Base-by-base conservation (phyloP, 2,888 invertebrate genomes). In the Eristalinus sepulchralis region DNA sequence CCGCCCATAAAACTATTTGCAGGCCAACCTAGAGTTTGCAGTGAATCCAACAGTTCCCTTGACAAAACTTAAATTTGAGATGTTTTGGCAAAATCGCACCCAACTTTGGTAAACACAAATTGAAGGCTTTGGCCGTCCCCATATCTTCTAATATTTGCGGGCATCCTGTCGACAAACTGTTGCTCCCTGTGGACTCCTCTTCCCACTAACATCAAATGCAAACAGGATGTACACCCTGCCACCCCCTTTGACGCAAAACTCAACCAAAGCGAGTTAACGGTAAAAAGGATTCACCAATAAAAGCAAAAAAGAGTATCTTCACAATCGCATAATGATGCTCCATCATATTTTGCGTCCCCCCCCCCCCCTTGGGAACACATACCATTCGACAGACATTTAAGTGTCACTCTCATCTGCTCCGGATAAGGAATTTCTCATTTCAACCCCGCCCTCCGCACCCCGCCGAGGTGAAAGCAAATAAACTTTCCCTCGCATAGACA, bases 391-490 rank as follows among this genome's bases (percentile, higher is more conserved):
- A 39, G 34, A 76, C n/a, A 47, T 33, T 60, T 67, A 53, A 68
- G 76, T 77, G 77, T 70, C 53, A 68, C 55, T 55, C 62, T 57
- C 62, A 59, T 77, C 62, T 9, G 71, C 27, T n/a, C 36, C 20
- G 57, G 22, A 70, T 63, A 70, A 78, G 39, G 78, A 55, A 64
- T 70, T 78, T 57, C 57, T 27, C 59, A 22, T 39, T 64, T 68
- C 24, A 17, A 11, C 57, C 68, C 63, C 55, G 27, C 27, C 2
- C 27, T n/a, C n/a, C n/a, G n/a, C n/a, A n/a, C 27, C 27, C 27
- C 5, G 27, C 33, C 47, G 11, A 39, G 78, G 55, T 78, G 24
- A 39, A 83, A 73, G 66, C 59, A 78, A 83, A 83, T 79, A 83
- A 79, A 79, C 53, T 75, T 70, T 70, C 64, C 55, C 11, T 22